phyloP scores from a whole-genome alignment of 2,113 vertebrate species.

The Pomatostomus ruficeps region DNA sequence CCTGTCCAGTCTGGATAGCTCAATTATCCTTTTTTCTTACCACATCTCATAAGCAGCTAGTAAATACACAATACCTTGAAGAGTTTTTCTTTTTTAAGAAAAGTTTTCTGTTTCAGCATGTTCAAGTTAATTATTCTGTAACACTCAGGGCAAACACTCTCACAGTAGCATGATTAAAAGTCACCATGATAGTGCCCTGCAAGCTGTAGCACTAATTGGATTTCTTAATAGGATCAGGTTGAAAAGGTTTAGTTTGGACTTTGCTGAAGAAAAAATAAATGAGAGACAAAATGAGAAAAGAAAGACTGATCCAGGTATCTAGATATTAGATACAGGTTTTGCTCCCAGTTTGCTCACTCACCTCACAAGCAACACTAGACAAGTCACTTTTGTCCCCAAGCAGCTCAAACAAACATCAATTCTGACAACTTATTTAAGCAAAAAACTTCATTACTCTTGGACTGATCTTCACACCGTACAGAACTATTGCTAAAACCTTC shows the following conservation, averaged over 20 bases:
- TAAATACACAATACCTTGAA: background rate
- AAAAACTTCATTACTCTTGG: background rate
- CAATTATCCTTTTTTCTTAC: background rate
- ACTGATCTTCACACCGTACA: background rate
- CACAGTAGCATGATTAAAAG: background rate
- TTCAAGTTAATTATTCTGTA: background rate
- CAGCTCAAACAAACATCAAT: background rate
- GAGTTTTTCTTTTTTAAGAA: background rate
- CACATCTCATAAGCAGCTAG: background rate
- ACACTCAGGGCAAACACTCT: background rate
- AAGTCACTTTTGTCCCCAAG: background rate
- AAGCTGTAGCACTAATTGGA: background rate
- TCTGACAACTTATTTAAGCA: background rate
- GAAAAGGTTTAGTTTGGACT: background rate
- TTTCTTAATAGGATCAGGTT: background rate
- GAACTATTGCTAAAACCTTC: background rate
- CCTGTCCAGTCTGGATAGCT: background rate
- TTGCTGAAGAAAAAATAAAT: background rate
- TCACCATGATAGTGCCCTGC: background rate
- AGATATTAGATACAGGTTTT: background rate
- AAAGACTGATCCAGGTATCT: background rate
- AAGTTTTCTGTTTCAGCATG: background rate
- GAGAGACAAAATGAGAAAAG: background rate
- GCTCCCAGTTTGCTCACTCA: background rate
- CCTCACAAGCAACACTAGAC: background rate